A percentile compares a stretch with the other conserved stretches of the same genome.
These are phyloP conservation scores for Andrena bucephala DNA, from an alignment of 2,888 invertebrate species.

Conservation along the genomic window DNA sequence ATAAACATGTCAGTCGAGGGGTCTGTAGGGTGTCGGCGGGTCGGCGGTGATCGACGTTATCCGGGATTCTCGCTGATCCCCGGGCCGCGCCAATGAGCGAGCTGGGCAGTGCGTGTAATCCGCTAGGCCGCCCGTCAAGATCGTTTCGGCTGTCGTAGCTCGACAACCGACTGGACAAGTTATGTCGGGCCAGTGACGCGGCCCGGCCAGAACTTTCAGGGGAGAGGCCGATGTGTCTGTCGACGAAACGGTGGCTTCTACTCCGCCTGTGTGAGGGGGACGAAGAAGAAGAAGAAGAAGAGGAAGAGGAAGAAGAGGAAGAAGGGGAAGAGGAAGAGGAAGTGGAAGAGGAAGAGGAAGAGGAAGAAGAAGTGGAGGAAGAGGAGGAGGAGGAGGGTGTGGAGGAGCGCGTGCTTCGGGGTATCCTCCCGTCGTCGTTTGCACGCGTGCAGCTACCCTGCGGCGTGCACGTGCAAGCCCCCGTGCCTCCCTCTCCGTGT, in stretches of 20 bases:
- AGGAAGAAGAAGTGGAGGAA: conserved; percentile 28
- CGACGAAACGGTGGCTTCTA: conserved; percentile 54
- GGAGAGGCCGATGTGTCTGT: conserved; percentile 49
- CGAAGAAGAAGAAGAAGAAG: conserved; percentile 25
- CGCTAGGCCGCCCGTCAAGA: conserved; percentile 44
- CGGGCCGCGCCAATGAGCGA: conserved; percentile 52
- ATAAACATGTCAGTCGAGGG: conserved; percentile 35
- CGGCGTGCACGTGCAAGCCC: conserved; percentile 56
- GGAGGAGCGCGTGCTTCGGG: conserved; percentile 38
- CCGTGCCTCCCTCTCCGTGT: conserved; percentile 52
- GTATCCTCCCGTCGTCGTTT: conserved; percentile 33
- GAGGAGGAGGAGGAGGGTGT: conserved; percentile 29
- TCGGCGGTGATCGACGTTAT: conserved; percentile 35
- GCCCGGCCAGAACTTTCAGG: conserved; percentile 26
- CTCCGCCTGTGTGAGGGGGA: conserved; percentile 36
- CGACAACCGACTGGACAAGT: conserved; percentile 52
- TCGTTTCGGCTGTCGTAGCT: conserved; percentile 45
- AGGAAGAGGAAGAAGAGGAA: conserved; percentile 13
- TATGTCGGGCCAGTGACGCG: conserved; percentile 50
- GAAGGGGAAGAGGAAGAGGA: conserved; percentile 16
- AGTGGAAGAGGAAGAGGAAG: background rate
- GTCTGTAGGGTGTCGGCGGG: conserved; percentile 7
- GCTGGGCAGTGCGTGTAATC: conserved; percentile 51
- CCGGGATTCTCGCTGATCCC: conserved; percentile 27
- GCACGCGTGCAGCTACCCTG: conserved; percentile 51